Conservation (phyloP, 2,797 vertebrate genomes). For the Enteromius anoplus region DNA sequence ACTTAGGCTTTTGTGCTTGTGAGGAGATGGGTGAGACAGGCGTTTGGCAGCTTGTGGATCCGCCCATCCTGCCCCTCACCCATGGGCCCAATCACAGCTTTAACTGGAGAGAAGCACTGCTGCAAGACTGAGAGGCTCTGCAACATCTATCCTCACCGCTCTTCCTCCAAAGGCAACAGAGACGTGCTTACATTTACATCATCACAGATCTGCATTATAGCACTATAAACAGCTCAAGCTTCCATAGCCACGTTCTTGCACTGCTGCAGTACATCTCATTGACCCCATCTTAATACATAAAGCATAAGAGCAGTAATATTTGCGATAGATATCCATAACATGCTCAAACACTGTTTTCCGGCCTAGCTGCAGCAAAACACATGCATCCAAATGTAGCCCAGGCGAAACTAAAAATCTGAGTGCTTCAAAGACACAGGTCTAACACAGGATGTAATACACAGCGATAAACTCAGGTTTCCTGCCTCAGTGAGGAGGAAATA, state of each 20-base stretch:
- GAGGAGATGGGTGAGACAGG: conserved; percentile 95
- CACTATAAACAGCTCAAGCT: conserved; percentile 53
- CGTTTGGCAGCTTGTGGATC: conserved; percentile 96
- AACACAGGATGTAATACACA: not conserved
- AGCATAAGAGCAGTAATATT: conserved; percentile 44
- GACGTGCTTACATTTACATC: conserved; percentile 62
- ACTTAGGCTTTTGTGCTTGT: conserved; percentile 95
- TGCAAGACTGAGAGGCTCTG: conserved; percentile 82
- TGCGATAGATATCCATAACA: conserved; percentile 38
- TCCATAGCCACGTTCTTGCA: conserved; percentile 43
- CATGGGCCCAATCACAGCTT: conserved; percentile 98
- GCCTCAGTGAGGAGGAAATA: conserved; percentile 36
- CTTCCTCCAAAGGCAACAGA: conserved; percentile 37
- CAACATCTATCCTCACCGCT: conserved; percentile 25
- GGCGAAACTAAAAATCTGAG: conserved; percentile 1
- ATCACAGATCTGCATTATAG: conserved; percentile 43
- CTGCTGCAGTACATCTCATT: conserved; percentile 42
- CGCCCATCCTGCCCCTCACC: conserved; percentile 95
- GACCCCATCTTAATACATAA: conserved; percentile 36
- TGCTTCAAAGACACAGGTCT: not conserved
- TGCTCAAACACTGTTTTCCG: conserved; percentile 30
- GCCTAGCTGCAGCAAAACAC: conserved; percentile 34
- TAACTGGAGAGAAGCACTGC: conserved; percentile 97
- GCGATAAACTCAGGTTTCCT: conserved; percentile 47
- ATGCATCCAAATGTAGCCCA: conserved; percentile 11